Base-by-base conservation (phyloP, 2,797 vertebrate species). In the Phylloscopus collybita region DNA sequence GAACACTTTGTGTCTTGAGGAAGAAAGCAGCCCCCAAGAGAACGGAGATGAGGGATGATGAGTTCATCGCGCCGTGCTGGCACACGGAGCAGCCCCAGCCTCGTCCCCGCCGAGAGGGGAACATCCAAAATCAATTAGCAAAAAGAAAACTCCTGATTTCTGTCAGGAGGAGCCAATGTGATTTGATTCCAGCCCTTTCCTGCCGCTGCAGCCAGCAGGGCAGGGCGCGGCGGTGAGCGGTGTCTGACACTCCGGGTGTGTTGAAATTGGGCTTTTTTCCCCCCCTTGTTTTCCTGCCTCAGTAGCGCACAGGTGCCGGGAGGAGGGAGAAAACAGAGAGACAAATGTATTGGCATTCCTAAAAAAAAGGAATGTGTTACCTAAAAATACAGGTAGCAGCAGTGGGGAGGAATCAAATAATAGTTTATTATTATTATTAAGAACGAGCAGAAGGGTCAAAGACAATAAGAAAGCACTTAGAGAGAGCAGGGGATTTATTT, bases 391-490 rank as follows among this genome's bases (percentile, higher is more conserved):
- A 80, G 71, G 79, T 73, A 93, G 42, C 34, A 92, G 53, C 42
- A 14, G 40, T 16, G 40, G 32, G 38, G 76, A 75, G 40, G 60
- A 84, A 89, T 85, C 40, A 67, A 87, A 86, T 86, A 38, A n/a
- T n/a, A n/a, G n/a, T n/a, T n/a, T n/a, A n/a, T n/a, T n/a, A n/a
- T n/a, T n/a, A n/a, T n/a, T n/a, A n/a, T n/a, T n/a, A 2, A 57
- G 90, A 80, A 57, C 74, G 91, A 57, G 69, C 93, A 80, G 87
- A 57, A 71, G 75, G 92, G 90, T 92, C 81, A 86, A 50, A 90
- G 89, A 50, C 32, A 50, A 44, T 67, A 56, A 78, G 94, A 85
- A 94, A 91, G 87, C 87, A 91, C 81, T 95, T 93, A 79, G 84
- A 73, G 30, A 60, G 71, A 80, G 85, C 12, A 14, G n/a, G 57